These are phyloP conservation scores for Euphonia xanthogaster DNA, from an alignment of 2,797 vertebrate species.

Conservation along the genomic window DNA sequence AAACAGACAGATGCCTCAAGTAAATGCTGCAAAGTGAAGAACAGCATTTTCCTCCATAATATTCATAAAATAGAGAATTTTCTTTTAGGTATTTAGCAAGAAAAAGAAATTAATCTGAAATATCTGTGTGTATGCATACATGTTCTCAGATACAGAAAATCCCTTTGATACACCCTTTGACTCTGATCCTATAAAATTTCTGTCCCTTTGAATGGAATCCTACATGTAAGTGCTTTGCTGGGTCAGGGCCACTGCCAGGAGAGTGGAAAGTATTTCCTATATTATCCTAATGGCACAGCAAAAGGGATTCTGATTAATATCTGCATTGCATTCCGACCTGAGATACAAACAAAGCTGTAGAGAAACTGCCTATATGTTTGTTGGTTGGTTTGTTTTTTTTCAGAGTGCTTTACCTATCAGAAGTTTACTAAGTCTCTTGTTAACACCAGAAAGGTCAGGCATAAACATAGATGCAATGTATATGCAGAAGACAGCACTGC, in stretches of 20 bases:
- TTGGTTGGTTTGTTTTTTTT: background rate
- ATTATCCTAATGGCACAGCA: background rate
- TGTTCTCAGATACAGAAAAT: background rate
- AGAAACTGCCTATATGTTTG: background rate
- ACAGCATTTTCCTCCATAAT: background rate
- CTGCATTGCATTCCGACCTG: background rate
- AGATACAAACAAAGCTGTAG: background rate
- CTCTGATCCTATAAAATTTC: background rate
- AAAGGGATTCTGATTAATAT: conserved; percentile 8
- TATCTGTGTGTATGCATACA: background rate
- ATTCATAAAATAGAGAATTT: background rate
- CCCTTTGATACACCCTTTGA: background rate
- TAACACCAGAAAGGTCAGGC: background rate
- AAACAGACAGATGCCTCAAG: background rate
- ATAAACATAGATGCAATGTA: background rate
- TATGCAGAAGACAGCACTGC: background rate
- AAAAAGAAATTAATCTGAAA: background rate
- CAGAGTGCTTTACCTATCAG: background rate
- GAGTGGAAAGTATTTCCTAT: background rate
- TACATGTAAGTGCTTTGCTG: background rate
- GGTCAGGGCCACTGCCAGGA: background rate
- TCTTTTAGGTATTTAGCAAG: background rate
- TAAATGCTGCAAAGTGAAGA: background rate
- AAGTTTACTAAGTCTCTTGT: background rate
- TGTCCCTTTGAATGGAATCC: background rate